These are phyloP conservation scores for Caenorhabditis angaria DNA, from an alignment of 2,888 invertebrate species.

Conservation along the genomic window DNA sequence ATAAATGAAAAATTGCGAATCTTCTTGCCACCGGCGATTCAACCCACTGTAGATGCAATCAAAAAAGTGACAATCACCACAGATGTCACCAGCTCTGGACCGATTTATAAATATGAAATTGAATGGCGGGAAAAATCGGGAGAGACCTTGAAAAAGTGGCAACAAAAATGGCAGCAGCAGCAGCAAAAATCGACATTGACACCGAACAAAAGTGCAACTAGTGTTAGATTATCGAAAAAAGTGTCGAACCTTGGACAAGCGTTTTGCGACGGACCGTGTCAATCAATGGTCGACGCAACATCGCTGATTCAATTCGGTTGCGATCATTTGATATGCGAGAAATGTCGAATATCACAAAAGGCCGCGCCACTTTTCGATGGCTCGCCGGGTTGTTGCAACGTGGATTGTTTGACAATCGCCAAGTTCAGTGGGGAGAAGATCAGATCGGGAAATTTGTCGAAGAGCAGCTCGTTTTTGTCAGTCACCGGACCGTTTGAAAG, in stretches of 20 bases:
- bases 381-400: slow-evolving; percentile 10
- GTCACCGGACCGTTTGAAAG: slow-evolving; percentile 1
- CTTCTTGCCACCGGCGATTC: not conserved
- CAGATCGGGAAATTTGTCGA: not conserved
- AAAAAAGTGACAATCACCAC: not conserved
- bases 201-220: not conserved
- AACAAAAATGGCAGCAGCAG: not conserved
- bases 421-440: not conserved
- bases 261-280: slow-evolving; percentile 35
- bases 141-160: not conserved
- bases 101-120: slow-evolving; percentile 2
- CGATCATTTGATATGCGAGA: slow-evolving; percentile 29
- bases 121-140: not conserved
- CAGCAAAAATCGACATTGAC: not conserved
- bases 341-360: slow-evolving; percentile 22
- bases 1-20: not conserved
- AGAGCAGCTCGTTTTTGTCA: not conserved
- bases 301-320: slow-evolving; percentile 32
- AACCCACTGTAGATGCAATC: not conserved
- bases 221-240: not conserved
- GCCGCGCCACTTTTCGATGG: slow-evolving; percentile 25
- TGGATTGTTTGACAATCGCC: not conserved
- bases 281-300: not conserved
- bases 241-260: not conserved
- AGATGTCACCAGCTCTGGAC: not conserved